Conservation (phyloP, 2,113 vertebrate species). For the Syrmaticus mikado region DNA sequence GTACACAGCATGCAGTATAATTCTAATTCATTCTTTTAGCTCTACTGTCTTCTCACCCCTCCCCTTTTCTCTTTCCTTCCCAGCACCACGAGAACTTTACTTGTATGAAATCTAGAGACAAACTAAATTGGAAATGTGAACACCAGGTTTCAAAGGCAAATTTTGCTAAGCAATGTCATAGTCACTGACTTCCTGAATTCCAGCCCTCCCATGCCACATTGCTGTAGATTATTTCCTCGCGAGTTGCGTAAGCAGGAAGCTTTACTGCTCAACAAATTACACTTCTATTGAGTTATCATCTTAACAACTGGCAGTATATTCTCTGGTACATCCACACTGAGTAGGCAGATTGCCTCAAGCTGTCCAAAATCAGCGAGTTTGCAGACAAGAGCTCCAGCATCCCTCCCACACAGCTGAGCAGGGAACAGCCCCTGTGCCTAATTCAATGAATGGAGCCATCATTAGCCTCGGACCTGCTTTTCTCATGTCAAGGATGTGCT, state of each 20-base stretch:
- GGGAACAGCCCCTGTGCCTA: background rate
- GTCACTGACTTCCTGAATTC: slow-evolving; percentile 29
- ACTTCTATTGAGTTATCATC: background rate
- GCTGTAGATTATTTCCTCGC: background rate
- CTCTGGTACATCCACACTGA: background rate
- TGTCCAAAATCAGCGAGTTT: background rate
- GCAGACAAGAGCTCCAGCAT: background rate
- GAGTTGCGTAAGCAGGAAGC: slow-evolving; percentile 31
- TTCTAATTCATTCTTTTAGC: background rate
- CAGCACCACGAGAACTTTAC: background rate
- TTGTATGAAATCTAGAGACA: slow-evolving; percentile 24
- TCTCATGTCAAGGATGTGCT: background rate
- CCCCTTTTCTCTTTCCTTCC: background rate
- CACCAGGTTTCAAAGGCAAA: slow-evolving; percentile 12
- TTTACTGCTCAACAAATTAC: slow-evolving; percentile 51
- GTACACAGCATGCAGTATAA: background rate
- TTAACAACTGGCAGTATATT: background rate
- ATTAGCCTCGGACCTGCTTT: background rate
- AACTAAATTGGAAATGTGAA: slow-evolving; percentile 45
- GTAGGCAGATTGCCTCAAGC: background rate
- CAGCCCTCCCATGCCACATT: background rate
- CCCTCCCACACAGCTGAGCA: background rate
- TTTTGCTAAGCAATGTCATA: slow-evolving; percentile 22
- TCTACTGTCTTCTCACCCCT: background rate
- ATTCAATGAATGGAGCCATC: background rate